Evolutionary conservation across 2,888 invertebrate species (phyloP).

Genomic region (Cataglyphis albicans): DNA sequence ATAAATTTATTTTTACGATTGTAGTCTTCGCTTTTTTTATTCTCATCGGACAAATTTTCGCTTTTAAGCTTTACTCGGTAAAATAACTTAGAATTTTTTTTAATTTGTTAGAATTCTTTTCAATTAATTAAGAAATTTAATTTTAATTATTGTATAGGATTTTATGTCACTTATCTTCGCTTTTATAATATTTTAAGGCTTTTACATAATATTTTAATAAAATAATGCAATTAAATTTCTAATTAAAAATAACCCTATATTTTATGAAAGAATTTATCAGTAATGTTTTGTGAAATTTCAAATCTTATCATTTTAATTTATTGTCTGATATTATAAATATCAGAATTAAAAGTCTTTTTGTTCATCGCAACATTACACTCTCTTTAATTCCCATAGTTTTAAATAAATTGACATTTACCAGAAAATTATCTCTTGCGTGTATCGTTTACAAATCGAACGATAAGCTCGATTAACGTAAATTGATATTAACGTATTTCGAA

Average conservation of each 20-base stretch:
- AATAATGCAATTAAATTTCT: not conserved
- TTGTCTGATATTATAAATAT: not conserved
- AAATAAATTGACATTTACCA: not conserved
- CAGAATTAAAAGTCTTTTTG: not conserved
- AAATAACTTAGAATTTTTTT: not conserved
- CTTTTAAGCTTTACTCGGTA: not conserved
- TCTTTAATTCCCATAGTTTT: constrained; percentile 3
- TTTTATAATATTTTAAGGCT: not conserved
- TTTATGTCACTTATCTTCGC: not conserved
- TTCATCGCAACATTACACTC: not conserved
- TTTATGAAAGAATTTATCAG: not conserved
- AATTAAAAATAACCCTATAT: not conserved
- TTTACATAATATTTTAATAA: not conserved
- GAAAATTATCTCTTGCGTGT: not conserved
- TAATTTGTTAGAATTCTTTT: too few relatives aligned
- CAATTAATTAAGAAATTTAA: not conserved
- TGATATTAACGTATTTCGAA: not conserved
- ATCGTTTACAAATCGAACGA: not conserved
- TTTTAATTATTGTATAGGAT: not conserved
- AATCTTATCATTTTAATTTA: not conserved
- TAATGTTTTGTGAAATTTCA: not conserved
- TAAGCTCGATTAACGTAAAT: not conserved
- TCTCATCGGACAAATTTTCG: not conserved
- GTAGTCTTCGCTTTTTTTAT: not conserved
- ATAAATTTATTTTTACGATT: not conserved